Conservation (phyloP, 2,797 vertebrate species). For the Ataeniobius toweri region DNA sequence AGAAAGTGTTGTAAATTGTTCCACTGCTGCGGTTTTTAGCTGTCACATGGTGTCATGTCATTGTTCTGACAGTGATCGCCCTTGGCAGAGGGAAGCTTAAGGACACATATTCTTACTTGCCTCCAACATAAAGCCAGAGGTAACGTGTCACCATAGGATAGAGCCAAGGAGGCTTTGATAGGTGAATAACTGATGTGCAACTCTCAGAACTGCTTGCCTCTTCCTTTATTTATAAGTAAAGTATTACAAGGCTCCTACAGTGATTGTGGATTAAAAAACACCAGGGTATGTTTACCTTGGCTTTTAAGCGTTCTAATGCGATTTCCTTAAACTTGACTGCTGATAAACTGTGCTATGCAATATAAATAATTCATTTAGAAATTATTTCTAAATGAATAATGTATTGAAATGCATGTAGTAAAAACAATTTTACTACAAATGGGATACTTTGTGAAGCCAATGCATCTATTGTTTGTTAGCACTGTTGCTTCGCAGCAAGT, state of each 20-base stretch:
- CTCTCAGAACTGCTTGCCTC: neutral
- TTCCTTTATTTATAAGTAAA: neutral
- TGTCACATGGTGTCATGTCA: constrained; percentile 58
- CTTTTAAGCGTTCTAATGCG: neutral
- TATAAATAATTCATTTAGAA: neutral
- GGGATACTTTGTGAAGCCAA: no score
- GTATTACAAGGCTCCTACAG: neutral
- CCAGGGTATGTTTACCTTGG: neutral
- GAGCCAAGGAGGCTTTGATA: neutral
- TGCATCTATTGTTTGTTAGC: no score
- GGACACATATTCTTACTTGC: constrained; percentile 41
- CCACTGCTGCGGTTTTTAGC: constrained; percentile 46
- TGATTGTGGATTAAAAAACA: neutral
- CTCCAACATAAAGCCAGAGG: constrained; percentile 42
- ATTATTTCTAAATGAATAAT: no score
- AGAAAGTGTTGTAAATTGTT: constrained; percentile 23
- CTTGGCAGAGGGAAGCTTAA: constrained; percentile 28
- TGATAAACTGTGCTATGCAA: neutral
- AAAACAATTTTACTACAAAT: no score
- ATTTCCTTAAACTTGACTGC: neutral
- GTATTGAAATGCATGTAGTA: no score
- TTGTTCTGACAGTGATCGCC: constrained; percentile 43
- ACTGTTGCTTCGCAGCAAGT: no score
- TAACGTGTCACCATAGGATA: constrained; percentile 39
- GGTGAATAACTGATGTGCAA: neutral